phyloP scores from a whole-genome alignment of 2,113 vertebrate genomes.

The Panurus biarmicus region DNA sequence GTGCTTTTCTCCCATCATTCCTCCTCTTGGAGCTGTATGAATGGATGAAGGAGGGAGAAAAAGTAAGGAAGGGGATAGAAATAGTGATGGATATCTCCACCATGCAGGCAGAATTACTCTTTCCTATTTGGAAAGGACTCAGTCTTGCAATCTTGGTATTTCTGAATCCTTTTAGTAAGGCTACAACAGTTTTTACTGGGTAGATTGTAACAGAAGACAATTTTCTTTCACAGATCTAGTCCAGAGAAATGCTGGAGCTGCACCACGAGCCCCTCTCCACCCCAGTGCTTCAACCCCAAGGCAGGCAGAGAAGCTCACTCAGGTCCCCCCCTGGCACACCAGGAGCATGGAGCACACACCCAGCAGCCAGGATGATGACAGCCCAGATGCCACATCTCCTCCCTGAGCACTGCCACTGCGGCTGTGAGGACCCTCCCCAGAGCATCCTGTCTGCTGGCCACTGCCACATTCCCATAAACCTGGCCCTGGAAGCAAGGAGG shows the following conservation, averaged over 20 bases:
- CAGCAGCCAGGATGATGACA: not conserved
- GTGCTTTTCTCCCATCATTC: not conserved
- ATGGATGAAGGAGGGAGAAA: not conserved
- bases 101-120: not conserved
- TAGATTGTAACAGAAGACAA: not conserved
- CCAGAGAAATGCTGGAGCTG: not conserved
- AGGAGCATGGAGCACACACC: not conserved
- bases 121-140: not conserved
- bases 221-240: not conserved
- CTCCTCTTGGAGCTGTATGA: not conserved
- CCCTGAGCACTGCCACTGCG: not conserved
- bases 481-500: not conserved
- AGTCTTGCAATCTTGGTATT: not conserved
- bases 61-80: not conserved
- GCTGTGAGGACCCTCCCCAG: not conserved
- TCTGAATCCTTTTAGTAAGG: not conserved
- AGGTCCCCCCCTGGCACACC: not conserved
- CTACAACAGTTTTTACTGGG: not conserved
- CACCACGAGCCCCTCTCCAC: accelerated
- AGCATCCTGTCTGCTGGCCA: not conserved
- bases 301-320: not conserved
- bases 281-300: not conserved
- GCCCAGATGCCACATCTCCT: not conserved
- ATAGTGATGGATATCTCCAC: not conserved
- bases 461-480: not conserved